A percentile compares a stretch with the other conserved stretches of the same genome.
These are phyloP conservation scores for Notospermus geniculatus DNA, from an alignment of 1,140 invertebrate species.

Conservation along the genomic window DNA sequence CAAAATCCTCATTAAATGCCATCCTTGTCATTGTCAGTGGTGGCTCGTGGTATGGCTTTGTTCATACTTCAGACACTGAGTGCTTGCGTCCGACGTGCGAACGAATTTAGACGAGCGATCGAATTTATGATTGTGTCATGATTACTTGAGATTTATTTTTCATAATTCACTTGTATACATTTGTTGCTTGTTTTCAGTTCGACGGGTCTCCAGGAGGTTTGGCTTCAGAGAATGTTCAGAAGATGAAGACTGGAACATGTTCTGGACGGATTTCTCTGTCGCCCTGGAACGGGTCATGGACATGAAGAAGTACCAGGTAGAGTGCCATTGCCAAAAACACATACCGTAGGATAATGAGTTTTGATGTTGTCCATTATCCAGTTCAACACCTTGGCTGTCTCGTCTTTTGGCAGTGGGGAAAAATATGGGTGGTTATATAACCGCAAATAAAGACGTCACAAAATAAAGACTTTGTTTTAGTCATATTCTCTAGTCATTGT, in stretches of 20 bases:
- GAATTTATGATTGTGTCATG: not conserved
- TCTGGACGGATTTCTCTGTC: slow-evolving; percentile 83
- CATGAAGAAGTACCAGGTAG: slow-evolving; percentile 78
- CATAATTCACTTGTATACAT: not conserved
- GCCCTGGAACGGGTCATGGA: slow-evolving; percentile 79
- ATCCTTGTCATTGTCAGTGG: too few species aligned
- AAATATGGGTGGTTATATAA: too few species aligned
- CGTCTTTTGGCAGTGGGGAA: too few species aligned
- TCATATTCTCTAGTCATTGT: too few species aligned
- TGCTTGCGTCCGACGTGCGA: not conserved
- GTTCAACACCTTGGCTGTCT: too few species aligned
- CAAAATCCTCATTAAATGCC: too few species aligned
- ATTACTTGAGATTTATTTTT: not conserved
- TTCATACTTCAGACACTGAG: not conserved
- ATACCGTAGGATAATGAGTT: too few species aligned
- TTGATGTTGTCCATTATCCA: too few species aligned
- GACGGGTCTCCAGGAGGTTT: slow-evolving; percentile 65
- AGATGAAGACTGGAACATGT: slow-evolving; percentile 81
- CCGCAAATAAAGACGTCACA: too few species aligned
- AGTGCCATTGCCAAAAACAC: too few species aligned
- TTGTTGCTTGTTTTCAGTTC: slow-evolving; percentile 36
- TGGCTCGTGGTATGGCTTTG: too few species aligned
- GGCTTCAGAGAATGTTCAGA: slow-evolving; percentile 78
- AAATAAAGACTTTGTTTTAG: too few species aligned
- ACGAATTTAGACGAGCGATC: not conserved